phyloP scores from a whole-genome alignment of 2,888 invertebrate species.

The Erannis defoliaria region DNA sequence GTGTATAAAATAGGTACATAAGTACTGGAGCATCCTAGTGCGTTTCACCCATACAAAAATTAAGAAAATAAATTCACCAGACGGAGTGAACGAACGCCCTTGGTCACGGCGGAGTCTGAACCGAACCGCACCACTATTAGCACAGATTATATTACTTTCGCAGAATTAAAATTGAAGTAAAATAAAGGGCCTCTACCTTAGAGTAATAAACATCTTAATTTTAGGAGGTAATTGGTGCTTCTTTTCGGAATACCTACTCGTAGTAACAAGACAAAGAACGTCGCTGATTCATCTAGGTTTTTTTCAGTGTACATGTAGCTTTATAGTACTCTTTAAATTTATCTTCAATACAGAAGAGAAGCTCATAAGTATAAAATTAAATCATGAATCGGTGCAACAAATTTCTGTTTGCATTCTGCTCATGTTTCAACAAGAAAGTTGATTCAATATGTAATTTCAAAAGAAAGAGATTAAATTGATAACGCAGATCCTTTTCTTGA shows the following conservation, averaged over 20 bases:
- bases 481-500: too few relatives aligned
- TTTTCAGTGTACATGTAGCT: too few relatives aligned
- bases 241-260: too few relatives aligned
- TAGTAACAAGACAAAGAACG: too few relatives aligned
- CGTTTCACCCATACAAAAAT: slow-evolving; percentile 23
- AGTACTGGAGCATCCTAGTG: background rate
- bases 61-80: slow-evolving; percentile 37
- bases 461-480: too few relatives aligned
- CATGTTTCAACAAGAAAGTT: background rate
- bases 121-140: slow-evolving; percentile 14
- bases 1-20: too few relatives aligned
- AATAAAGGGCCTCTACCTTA: slow-evolving; percentile 10
- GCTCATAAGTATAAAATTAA: slow-evolving; percentile 24
- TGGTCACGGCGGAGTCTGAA: slow-evolving; percentile 9
- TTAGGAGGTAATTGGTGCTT: slow-evolving; percentile 1
- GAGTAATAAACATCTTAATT: background rate
- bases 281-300: too few relatives aligned
- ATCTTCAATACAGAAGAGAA: slow-evolving; percentile 21
- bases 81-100: slow-evolving; percentile 43
- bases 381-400: slow-evolving; percentile 26
- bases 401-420: slow-evolving; percentile 25
- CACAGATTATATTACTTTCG: slow-evolving; percentile 6
- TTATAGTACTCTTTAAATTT: background rate
- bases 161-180: slow-evolving; percentile 23
- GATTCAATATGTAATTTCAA: too few relatives aligned